Percentiles rank a stretch among this genome's conserved stretches.
Evolutionary conservation across 2,797 vertebrate genomes (phyloP).

Genomic region (Ambastaia sidthimunki): DNA sequence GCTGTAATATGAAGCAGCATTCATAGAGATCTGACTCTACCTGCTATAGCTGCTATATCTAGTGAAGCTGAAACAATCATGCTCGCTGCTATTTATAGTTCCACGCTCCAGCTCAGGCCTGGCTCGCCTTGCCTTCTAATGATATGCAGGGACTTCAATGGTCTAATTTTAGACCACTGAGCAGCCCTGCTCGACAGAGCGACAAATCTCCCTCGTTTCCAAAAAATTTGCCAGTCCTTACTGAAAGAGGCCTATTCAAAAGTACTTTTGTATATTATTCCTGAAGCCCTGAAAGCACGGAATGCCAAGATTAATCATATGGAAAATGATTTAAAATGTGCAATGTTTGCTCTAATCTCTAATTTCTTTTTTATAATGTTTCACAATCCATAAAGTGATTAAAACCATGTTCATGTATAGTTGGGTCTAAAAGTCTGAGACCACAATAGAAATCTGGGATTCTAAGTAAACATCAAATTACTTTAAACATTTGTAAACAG

Average conservation of each 20-base stretch:
- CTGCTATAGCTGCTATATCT: constrained; percentile 52
- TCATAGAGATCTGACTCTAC: background rate
- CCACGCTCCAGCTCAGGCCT: constrained; percentile 65
- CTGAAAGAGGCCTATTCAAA: background rate
- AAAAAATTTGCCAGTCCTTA: background rate
- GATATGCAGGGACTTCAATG: constrained; percentile 14
- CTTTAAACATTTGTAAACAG: too few species aligned
- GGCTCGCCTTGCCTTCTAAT: constrained; percentile 22
- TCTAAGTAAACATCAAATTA: too few species aligned
- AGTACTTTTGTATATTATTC: background rate
- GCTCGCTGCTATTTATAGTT: constrained; percentile 74
- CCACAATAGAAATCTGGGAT: background rate
- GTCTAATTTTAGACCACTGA: constrained; percentile 10
- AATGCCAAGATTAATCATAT: background rate
- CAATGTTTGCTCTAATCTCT: background rate
- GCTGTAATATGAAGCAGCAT: background rate
- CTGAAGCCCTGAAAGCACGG: background rate
- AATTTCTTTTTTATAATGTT: background rate
- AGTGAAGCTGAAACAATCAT: constrained; percentile 74
- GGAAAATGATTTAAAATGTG: background rate
- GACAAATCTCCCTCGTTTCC: background rate
- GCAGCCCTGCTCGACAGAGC: background rate
- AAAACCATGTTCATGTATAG: background rate
- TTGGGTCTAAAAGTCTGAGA: background rate
- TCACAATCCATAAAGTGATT: background rate